phyloP scores from a whole-genome alignment of 2,888 invertebrate genomes.

The Lycia hirtaria region DNA sequence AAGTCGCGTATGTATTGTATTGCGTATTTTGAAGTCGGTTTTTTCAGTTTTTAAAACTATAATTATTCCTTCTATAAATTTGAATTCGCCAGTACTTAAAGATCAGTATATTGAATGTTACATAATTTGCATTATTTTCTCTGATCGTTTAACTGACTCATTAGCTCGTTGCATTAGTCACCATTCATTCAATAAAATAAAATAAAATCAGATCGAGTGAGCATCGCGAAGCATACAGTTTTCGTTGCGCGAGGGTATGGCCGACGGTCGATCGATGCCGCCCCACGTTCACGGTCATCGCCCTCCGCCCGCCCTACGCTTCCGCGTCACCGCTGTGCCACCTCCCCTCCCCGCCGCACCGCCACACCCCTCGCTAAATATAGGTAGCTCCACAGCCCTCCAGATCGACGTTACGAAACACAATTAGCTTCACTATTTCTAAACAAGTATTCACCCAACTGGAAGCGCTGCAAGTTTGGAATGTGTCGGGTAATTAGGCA shows the following conservation, averaged over 20 bases:
- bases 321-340: constrained; percentile 74
- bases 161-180: constrained; percentile 20
- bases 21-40: background rate
- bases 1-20: no score
- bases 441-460: constrained; percentile 59
- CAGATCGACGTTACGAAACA: constrained; percentile 76
- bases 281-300: constrained; percentile 85
- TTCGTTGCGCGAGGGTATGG: constrained; percentile 85
- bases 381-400: constrained; percentile 72
- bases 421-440: constrained; percentile 80
- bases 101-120: background rate
- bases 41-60: no score
- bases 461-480: constrained; percentile 29
- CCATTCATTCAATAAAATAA: constrained; percentile 9
- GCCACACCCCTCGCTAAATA: constrained; percentile 68
- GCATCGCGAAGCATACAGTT: constrained; percentile 55
- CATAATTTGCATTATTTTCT: background rate
- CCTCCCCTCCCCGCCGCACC: constrained; percentile 41
- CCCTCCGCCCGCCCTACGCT: constrained; percentile 85
- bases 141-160: constrained; percentile 9
- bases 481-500: constrained; percentile 26
- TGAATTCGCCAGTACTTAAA: background rate
- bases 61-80: background rate
- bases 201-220: constrained; percentile 34
- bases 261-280: constrained; percentile 74